Percentiles rank a stretch among this genome's conserved stretches.
Conservation (phyloP, 1,140 invertebrate species). For the Drosophila kurseongensis region DNA sequence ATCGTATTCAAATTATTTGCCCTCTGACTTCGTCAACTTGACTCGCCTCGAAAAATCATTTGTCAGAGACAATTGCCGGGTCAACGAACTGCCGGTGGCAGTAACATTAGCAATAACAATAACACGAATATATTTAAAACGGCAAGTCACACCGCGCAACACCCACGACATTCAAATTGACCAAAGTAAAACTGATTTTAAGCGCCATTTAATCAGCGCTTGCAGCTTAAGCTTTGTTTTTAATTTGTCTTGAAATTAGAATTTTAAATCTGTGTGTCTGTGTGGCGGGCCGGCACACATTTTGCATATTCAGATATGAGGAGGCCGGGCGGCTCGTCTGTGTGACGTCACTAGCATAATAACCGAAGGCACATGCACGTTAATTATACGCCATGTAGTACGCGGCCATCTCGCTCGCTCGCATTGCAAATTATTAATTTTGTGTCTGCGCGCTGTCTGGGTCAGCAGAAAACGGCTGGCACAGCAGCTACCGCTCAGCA, state of each 20-base stretch:
- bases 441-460: constrained; percentile 78
- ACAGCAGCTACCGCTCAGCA: constrained; percentile 61
- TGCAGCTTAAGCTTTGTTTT: constrained; percentile 71
- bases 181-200: constrained; percentile 65
- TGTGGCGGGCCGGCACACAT: constrained; percentile 32
- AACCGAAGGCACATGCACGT: constrained; percentile 74
- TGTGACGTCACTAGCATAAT: constrained; percentile 79
- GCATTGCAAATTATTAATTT: constrained; percentile 74
- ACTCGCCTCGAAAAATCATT: constrained; percentile 45
- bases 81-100: constrained; percentile 42
- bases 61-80: constrained; percentile 52
- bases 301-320: constrained; percentile 68
- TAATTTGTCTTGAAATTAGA: constrained; percentile 82
- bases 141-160: constrained; percentile 28
- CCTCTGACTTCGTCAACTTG: constrained; percentile 55
- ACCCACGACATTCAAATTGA: constrained; percentile 70
- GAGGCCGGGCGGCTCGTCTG: constrained; percentile 24
- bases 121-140: constrained; percentile 46
- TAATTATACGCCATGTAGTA: constrained; percentile 82
- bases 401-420: constrained; percentile 20
- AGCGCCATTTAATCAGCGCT: constrained; percentile 78
- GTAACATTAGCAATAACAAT: constrained; percentile 40
- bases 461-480: constrained; percentile 59
- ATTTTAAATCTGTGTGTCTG: constrained; percentile 71
- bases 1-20: constrained; percentile 53